These are phyloP conservation scores for Vespertilio murinus DNA, from an alignment of 2,797 vertebrate species.

Conservation along the genomic window DNA sequence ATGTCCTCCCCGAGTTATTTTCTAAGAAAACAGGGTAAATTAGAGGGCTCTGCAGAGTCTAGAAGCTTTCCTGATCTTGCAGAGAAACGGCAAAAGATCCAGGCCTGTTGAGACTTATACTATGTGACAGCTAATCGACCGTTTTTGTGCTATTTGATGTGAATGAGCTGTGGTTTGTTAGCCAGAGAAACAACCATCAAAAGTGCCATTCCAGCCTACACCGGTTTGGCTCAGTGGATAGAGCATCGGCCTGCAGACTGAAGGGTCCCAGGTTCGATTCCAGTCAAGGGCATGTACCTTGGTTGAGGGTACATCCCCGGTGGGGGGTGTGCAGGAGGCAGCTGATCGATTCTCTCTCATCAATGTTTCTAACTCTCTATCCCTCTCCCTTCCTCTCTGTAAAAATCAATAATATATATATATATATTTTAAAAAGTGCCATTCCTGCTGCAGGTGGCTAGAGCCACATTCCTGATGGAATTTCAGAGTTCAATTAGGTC, in stretches of 20 bases:
- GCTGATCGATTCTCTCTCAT: too few relatives aligned
- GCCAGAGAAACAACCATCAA: constrained; percentile 37
- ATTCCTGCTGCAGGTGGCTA: not conserved
- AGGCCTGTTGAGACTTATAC: not conserved
- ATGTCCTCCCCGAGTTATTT: not conserved
- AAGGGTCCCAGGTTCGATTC: too few relatives aligned
- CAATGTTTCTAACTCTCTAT: too few relatives aligned
- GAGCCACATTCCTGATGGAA: not conserved
- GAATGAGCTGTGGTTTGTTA: constrained; percentile 3
- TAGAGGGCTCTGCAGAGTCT: not conserved
- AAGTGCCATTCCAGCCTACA: too few relatives aligned
- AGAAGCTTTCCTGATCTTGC: not conserved
- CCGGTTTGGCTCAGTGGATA: too few relatives aligned
- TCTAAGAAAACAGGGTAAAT: not conserved
- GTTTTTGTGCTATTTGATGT: not conserved
- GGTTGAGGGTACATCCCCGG: too few relatives aligned
- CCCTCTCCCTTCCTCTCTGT: too few relatives aligned
- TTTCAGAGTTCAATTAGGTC: constrained; percentile 54
- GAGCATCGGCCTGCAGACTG: too few relatives aligned
- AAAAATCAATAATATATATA: too few relatives aligned
- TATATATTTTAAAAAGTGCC: too few relatives aligned
- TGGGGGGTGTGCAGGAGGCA: too few relatives aligned
- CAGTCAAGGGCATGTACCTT: too few relatives aligned
- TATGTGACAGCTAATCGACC: not conserved
- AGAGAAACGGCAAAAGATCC: not conserved